Base-by-base conservation (phyloP, 2,797 vertebrate species). In the Notolabrus celidotus region DNA sequence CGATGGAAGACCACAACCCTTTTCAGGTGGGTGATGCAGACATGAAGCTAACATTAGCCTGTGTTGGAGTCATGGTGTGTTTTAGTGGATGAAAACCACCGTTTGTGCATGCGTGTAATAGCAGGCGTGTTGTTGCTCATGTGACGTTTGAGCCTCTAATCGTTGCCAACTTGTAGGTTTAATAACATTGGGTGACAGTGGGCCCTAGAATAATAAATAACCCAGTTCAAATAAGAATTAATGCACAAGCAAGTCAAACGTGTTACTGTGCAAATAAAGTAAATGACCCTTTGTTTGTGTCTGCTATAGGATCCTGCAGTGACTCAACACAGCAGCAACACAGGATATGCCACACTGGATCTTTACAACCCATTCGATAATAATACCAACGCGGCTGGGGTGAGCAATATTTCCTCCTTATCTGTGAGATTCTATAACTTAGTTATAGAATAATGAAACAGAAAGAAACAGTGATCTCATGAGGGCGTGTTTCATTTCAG, bases 301-400 rank as follows among this genome's bases (percentile, higher is more conserved):
- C 17, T 77, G 33, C 9, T 72, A n/a, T n/a, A 98, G 97, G 97
- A 98, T 71, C 96, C 97, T 29, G 94, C 96, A 19, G 93, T 95
- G 85, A 94, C 91, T 63, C 96, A 96, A 86, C 94, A 96, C 72
- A 93, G 93, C 85, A 93, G 94, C 59, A 94, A 81, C 62, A 86
- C 94, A 0, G 96, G 94, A 45, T 96, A 95, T 55, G 95, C 97
- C 72, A 96, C 95, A 0, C 91, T 98, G 86, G 97, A 98, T 19
- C 94, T 97, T 19, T 98, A 99, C 93, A 99, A 97, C 83, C 97
- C 97, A 0, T 99, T 99, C 78, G 96, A 97, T 74, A 94, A 89
- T 25, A 47, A 27, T 14, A 25, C 22, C 12, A 47, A 22, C 65
- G 89, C 87, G 0, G 79, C 85, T 1, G 94, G 82, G 94, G 96